Evolutionary conservation across 2,797 vertebrate species (phyloP).

Genomic region (Scolopax rusticola): DNA sequence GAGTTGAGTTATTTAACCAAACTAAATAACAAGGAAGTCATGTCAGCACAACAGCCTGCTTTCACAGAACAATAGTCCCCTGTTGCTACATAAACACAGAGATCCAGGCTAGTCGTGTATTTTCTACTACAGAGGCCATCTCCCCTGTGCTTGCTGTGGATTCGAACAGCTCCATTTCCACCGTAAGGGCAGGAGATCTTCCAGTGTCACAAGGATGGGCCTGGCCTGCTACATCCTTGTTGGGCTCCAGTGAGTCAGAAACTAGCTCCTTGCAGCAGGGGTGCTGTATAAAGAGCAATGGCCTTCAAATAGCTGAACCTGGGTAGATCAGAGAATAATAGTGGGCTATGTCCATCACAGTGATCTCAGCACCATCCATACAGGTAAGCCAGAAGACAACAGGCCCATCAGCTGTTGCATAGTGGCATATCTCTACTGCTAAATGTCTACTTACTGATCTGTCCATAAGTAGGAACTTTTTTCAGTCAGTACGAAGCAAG

Average conservation of each 20-base stretch:
- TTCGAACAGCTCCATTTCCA: slow-evolving; percentile 43
- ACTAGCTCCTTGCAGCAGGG: background rate
- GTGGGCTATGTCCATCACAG: background rate
- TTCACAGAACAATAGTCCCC: slow-evolving; percentile 74
- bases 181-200: background rate
- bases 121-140: slow-evolving; percentile 71
- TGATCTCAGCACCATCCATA: background rate
- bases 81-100: slow-evolving; percentile 74
- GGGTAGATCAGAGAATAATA: background rate
- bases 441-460: background rate
- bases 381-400: background rate
- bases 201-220: slow-evolving; percentile 25
- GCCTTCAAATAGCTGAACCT: background rate
- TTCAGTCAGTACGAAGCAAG: background rate
- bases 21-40: slow-evolving; percentile 78
- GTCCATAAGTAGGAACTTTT: background rate
- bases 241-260: background rate
- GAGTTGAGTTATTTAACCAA: slow-evolving; percentile 78
- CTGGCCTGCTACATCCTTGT: slow-evolving; percentile 25
- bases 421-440: background rate
- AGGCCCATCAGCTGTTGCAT: background rate
- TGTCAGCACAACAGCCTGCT: slow-evolving; percentile 72
- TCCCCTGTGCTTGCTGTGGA: slow-evolving; percentile 53
- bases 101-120: slow-evolving; percentile 67
- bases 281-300: background rate